A percentile compares a stretch with the other conserved stretches of the same genome.
phyloP scores from a whole-genome alignment of 1,140 invertebrate genomes.

The Hermetia illucens region DNA sequence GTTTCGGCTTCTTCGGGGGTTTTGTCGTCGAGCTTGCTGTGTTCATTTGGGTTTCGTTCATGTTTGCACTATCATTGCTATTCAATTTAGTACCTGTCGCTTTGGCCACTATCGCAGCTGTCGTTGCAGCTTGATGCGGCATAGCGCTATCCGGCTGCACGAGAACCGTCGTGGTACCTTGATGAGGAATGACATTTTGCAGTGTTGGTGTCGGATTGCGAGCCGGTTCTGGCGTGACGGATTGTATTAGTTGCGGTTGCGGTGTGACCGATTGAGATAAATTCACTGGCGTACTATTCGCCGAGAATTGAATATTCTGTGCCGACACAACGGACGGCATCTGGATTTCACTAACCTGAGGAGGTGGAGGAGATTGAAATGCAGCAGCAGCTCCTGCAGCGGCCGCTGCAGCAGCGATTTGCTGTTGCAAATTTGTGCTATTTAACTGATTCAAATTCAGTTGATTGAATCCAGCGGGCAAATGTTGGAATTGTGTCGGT shows the following conservation, averaged over 20 bases:
- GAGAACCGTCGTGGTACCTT: conserved; percentile 2
- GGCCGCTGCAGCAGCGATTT: conserved; percentile 16
- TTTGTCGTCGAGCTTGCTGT: neutral
- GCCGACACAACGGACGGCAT: conserved; percentile 1
- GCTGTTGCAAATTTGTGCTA: conserved; percentile 25
- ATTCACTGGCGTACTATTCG: conserved; percentile 1
- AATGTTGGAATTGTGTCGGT: conserved; percentile 24
- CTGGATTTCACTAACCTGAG: conserved; percentile 1
- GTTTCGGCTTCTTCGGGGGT: neutral
- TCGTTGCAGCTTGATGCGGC: neutral
- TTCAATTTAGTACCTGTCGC: no score
- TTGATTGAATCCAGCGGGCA: conserved; percentile 15
- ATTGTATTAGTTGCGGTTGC: conserved; percentile 17
- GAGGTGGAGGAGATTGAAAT: conserved; percentile 23
- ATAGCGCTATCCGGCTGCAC: neutral
- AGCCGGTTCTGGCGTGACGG: conserved; percentile 22
- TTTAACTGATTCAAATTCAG: conserved; percentile 24
- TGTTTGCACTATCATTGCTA: no score
- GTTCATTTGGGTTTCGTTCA: conserved; percentile 7
- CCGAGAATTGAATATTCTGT: conserved; percentile 6
- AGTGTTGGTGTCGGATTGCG: conserved; percentile 20
- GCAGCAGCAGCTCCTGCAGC: conserved; percentile 9
- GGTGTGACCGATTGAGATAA: conserved; percentile 1
- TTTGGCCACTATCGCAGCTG: neutral
- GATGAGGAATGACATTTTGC: conserved; percentile 10